phyloP scores from a whole-genome alignment of 2,888 invertebrate genomes.

The Drosophila borborema region DNA sequence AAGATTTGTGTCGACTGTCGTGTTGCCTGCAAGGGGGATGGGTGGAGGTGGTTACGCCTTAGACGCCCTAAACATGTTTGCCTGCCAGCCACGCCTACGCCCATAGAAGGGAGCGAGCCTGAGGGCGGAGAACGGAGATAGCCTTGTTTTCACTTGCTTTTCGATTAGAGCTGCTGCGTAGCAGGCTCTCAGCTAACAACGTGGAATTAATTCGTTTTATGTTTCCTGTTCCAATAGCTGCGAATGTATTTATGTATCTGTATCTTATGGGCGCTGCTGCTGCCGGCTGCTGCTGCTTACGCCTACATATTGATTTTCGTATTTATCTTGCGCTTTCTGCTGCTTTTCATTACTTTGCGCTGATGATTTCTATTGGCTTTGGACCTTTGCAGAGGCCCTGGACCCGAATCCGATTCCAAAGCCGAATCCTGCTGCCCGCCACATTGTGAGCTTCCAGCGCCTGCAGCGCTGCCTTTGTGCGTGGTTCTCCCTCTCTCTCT shows the following conservation, averaged over 20 bases:
- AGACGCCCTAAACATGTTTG: conserved; percentile 71
- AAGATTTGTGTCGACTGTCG: conserved; percentile 76
- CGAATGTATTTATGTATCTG: conserved; percentile 52
- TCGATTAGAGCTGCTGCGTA: conserved; percentile 66
- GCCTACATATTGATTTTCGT: conserved; percentile 80
- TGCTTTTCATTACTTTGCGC: conserved; percentile 71
- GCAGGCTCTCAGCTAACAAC: conserved; percentile 59
- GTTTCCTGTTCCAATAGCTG: conserved; percentile 64
- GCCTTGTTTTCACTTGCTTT: conserved; percentile 75
- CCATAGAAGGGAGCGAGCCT: conserved; percentile 20
- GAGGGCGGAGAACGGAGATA: neutral
- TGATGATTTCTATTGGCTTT: conserved; percentile 68
- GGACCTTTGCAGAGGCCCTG: conserved; percentile 29
- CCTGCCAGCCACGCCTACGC: conserved; percentile 58
- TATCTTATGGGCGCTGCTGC: conserved; percentile 48
- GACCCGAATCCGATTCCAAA: conserved; percentile 5
- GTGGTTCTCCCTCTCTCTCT: conserved; percentile 10
- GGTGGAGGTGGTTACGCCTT: conserved; percentile 31
- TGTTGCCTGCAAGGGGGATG: conserved; percentile 23
- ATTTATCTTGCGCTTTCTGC: conserved; percentile 72
- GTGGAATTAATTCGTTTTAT: conserved; percentile 79
- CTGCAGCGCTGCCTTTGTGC: conserved; percentile 58
- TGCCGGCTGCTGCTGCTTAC: conserved; percentile 63
- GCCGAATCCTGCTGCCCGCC: conserved; percentile 12
- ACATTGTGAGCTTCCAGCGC: conserved; percentile 40